These are phyloP conservation scores for Parotocinclus haroldoi DNA, from an alignment of 2,797 vertebrate genomes.

Conservation along the genomic window DNA sequence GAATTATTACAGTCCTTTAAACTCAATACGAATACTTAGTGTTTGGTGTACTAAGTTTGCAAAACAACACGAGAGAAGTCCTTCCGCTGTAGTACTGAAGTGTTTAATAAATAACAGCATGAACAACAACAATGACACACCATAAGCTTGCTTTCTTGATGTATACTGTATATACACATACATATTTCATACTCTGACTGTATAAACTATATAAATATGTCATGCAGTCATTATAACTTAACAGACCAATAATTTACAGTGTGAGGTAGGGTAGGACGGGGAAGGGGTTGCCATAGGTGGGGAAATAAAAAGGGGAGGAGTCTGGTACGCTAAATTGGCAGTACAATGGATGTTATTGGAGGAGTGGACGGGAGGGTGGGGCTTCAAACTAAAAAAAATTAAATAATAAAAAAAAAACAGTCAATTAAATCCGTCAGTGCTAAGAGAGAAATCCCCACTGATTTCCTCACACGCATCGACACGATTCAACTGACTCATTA, in stretches of 20 bases:
- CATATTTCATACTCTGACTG: constrained; percentile 79
- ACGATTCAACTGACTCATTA: not conserved
- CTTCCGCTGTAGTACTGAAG: constrained; percentile 49
- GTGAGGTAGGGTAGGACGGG: constrained; percentile 82
- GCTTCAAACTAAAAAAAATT: not conserved
- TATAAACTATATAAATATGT: constrained; percentile 99
- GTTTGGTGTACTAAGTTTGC: too few species aligned
- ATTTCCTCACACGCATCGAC: too few species aligned
- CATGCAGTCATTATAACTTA: constrained; percentile 99
- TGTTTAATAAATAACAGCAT: constrained; percentile 98
- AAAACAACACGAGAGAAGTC: not conserved
- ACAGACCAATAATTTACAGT: constrained; percentile 89
- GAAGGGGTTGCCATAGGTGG: constrained; percentile 23
- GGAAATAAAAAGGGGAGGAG: constrained; percentile 38
- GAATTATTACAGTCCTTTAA: too few species aligned
- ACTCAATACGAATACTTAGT: too few species aligned
- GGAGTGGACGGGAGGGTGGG: constrained; percentile 13
- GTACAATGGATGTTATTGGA: constrained; percentile 48
- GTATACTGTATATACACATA: constrained; percentile 67
- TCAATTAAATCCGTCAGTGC: not conserved
- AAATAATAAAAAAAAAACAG: too few species aligned
- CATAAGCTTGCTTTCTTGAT: constrained; percentile 71
- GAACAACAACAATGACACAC: constrained; percentile 73
- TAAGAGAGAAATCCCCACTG: constrained; percentile 1
- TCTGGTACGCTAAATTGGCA: constrained; percentile 70